A percentile compares a stretch with the other conserved stretches of the same genome.
phyloP scores from a whole-genome alignment of 2,888 invertebrate genomes.

The Cinara cedri region DNA sequence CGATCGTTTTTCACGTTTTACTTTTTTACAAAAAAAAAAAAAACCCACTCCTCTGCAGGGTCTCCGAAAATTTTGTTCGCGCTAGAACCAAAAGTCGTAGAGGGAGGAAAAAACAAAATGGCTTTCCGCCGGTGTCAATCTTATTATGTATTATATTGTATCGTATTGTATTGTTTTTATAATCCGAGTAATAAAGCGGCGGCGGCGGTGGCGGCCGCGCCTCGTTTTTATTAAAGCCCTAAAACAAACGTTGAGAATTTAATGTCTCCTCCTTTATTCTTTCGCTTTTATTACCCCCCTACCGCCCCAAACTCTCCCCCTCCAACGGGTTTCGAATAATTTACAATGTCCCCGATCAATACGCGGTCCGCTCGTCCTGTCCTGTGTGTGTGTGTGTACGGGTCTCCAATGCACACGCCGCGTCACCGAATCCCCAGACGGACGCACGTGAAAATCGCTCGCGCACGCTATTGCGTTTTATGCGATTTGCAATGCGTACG shows the following conservation, averaged over 20 bases:
- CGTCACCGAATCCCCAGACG: constrained; percentile 52
- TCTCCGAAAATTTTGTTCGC: background rate
- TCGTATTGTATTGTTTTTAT: constrained; percentile 53
- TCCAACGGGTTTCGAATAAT: constrained; percentile 41
- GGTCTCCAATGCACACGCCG: background rate
- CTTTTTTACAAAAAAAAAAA: background rate
- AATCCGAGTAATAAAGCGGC: constrained; percentile 49
- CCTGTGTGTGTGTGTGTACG: too few species aligned
- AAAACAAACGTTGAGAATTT: constrained; percentile 52
- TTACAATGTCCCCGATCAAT: constrained; percentile 54
- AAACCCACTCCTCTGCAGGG: background rate
- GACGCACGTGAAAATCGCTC: constrained; percentile 46
- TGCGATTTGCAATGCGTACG: background rate
- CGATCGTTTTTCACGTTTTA: constrained; percentile 21
- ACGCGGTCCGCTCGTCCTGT: background rate
- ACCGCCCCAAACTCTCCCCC: too few species aligned
- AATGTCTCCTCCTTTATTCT: constrained; percentile 39
- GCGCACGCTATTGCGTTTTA: constrained; percentile 13
- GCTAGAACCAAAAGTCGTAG: background rate
- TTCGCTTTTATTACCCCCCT: constrained; percentile 27
- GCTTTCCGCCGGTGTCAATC: constrained; percentile 40
- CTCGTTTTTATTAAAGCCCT: constrained; percentile 53
- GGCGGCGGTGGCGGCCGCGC: constrained; percentile 26
- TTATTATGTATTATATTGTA: background rate
- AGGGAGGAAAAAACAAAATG: constrained; percentile 2